Percentiles rank a stretch among this genome's conserved stretches.
Evolutionary conservation across 2,797 vertebrate genomes (phyloP).

Genomic region (Eulemur albifrons): DNA sequence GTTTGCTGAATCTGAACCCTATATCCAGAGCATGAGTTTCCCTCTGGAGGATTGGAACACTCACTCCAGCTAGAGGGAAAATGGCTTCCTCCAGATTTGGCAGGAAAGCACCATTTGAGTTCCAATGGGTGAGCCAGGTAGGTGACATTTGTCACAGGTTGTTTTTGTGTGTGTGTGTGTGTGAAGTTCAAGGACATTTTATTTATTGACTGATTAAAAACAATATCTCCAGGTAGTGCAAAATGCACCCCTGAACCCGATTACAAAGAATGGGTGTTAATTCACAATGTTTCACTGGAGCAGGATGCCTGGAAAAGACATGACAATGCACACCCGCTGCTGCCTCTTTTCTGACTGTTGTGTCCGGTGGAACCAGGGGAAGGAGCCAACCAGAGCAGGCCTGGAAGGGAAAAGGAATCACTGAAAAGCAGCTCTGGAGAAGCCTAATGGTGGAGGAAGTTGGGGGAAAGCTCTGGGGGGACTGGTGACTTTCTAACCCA

Average conservation of each 20-base stretch:
- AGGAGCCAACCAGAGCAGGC: background rate
- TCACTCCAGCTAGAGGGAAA: background rate
- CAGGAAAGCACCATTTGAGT: background rate
- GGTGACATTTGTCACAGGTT: background rate
- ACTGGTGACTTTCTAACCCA: background rate
- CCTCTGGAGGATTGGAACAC: background rate
- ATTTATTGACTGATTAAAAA: slow-evolving; percentile 80
- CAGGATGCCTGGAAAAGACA: background rate
- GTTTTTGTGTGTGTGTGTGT: too few relatives aligned
- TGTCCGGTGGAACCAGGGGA: background rate
- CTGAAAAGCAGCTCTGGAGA: background rate
- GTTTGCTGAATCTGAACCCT: background rate
- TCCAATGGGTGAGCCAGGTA: background rate
- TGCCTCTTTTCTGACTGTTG: background rate
- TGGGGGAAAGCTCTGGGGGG: background rate
- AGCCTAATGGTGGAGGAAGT: background rate
- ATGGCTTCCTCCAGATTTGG: background rate
- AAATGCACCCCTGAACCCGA: slow-evolving; percentile 80
- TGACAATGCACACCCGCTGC: rapidly evolving
- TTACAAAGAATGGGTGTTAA: slow-evolving; percentile 85
- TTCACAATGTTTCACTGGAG: slow-evolving; percentile 81
- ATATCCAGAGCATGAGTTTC: background rate
- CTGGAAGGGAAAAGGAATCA: background rate
- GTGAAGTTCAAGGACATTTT: slow-evolving; percentile 71
- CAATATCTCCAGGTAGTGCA: slow-evolving; percentile 68